Evolutionary conservation across 2,888 invertebrate genomes (phyloP), one percentile per base, ranked within the genome.

Genomic region (Kryphioiulus occultus): DNA sequence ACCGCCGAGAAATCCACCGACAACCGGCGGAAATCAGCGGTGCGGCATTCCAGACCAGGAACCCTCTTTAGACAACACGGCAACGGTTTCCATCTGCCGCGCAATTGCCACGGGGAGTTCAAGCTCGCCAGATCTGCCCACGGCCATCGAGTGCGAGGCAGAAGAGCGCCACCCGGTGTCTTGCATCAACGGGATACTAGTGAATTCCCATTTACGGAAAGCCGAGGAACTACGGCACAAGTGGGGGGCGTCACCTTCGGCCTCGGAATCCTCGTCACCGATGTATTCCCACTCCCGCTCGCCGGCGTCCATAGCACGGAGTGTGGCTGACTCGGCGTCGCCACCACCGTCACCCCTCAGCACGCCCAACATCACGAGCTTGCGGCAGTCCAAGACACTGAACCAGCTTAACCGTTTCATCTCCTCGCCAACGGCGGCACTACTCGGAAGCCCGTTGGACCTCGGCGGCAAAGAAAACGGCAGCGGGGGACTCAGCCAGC

Each of bases 371-470:
- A 86, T 88, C 26, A 88, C 86, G 35, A 88, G 88, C 26, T 44
- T 88, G 59, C 85, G 88, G 4, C 86, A 85, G 86, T 88, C 88
- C 2, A 88, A 88, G 35, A 88, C 88, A 1, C 22, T 88, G 19
- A 85, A 88, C 35, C 85, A 88, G 35, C 30, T 88, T 30, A 88
- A 86, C 35, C 85, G 82, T 53, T 88, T 68, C 84, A 47, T 87
- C 19, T 87, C 87, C 3, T 85, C 87, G 12, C 85, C 87, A 15
- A 22, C 87, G 30, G 22, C 42, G 5, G 39, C 85, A 12, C 39
- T 85, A n/a, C 44, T 85, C 30, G 85, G 87, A 22, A 83, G 84
- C 19, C 84, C 85, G 1, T 39, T 87, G 82, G 85, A 83, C 53
- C 17, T 85, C 10, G 87, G 53, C 15, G 85, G 44, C 30, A 87